phyloP scores from a whole-genome alignment of 2,797 vertebrate species.

The Fringilla coelebs region DNA sequence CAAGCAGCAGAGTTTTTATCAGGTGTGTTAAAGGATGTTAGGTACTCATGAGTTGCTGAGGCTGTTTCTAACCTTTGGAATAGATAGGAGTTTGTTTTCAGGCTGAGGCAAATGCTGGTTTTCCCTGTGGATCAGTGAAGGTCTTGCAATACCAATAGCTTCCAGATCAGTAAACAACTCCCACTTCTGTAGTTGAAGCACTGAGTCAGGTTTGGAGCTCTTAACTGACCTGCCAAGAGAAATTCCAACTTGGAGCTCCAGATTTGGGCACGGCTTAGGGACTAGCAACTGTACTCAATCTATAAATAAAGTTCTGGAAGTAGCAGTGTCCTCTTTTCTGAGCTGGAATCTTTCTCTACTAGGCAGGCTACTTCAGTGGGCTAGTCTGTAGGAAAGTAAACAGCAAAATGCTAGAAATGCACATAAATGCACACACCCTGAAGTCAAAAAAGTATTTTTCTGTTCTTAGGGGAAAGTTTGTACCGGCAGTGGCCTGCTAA shows the following conservation, averaged over 20 bases:
- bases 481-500: neutral
- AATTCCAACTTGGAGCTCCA: neutral
- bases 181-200: neutral
- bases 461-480: neutral
- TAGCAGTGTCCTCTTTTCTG: neutral
- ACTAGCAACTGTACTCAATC: neutral
- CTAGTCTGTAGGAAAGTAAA: neutral
- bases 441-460: neutral
- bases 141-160: neutral
- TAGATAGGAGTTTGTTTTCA: neutral
- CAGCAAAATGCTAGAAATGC: neutral
- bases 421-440: neutral
- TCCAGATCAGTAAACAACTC: neutral
- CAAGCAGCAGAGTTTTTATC: neutral
- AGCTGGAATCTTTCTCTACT: neutral
- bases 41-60: neutral
- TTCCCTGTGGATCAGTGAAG: neutral
- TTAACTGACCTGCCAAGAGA: neutral
- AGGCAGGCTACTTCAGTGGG: neutral
- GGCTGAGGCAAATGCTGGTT: neutral
- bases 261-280: neutral
- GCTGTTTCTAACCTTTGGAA: neutral
- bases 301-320: conserved; percentile 32
- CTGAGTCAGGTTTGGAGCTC: neutral
- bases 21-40: neutral